Percentiles rank a stretch among this genome's conserved stretches.
phyloP scores from a whole-genome alignment of 1,140 invertebrate species.

The Telenomus remus region DNA sequence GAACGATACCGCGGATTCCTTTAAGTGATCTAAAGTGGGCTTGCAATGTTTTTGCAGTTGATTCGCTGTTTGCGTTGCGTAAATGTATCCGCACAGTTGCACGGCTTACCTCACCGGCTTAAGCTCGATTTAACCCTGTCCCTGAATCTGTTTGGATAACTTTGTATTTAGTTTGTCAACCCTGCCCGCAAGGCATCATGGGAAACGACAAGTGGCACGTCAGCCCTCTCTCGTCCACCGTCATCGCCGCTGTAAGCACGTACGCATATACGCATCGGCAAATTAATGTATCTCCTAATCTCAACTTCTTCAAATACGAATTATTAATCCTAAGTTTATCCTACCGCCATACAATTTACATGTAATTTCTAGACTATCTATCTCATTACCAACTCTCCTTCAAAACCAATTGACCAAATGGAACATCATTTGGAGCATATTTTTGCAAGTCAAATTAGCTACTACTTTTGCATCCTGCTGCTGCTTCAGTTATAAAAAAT shows the following conservation, averaged over 20 bases:
- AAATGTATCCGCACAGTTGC: slow-evolving; percentile 54
- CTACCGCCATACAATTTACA: too few relatives aligned
- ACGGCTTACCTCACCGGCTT: slow-evolving; percentile 51
- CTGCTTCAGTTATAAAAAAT: too few relatives aligned
- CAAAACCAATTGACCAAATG: too few relatives aligned
- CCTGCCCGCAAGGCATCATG: slow-evolving; percentile 72
- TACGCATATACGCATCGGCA: slow-evolving; percentile 27
- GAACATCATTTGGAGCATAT: too few relatives aligned
- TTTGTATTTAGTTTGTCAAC: slow-evolving; percentile 75
- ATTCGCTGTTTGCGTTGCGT: slow-evolving; percentile 66
- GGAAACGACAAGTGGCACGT: slow-evolving; percentile 73
- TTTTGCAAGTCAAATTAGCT: too few relatives aligned
- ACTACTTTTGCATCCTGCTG: too few relatives aligned
- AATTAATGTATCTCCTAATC: slow-evolving; percentile 49
- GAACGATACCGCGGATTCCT: slow-evolving; percentile 54
- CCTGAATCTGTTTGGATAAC: slow-evolving; percentile 69
- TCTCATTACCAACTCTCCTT: too few relatives aligned
- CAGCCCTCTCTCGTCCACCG: slow-evolving; percentile 42
- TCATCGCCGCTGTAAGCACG: slow-evolving; percentile 30
- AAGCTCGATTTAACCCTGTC: slow-evolving; percentile 73
- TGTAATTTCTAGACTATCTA: too few relatives aligned
- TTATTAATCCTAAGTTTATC: slow-evolving; percentile 43
- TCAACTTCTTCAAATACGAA: slow-evolving; percentile 54
- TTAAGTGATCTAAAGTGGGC: slow-evolving; percentile 60
- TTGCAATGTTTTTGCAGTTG: slow-evolving; percentile 72